These are phyloP conservation scores for Sigmodon hispidus DNA, from an alignment of 2,113 vertebrate genomes.

Conservation along the genomic window DNA sequence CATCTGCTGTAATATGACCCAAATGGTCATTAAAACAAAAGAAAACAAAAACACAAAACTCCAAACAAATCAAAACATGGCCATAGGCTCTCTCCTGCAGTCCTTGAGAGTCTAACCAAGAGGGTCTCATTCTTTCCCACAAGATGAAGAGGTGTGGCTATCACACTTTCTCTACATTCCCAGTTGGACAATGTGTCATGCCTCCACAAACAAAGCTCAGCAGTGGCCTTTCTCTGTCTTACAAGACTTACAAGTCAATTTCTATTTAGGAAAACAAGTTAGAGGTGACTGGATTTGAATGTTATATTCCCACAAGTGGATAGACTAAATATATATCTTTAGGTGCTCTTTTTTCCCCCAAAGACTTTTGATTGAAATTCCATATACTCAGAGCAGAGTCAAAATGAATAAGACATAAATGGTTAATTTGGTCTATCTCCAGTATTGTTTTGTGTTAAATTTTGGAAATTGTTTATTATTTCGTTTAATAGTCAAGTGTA, in stretches of 20 bases:
- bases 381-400: not conserved
- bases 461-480: slow-evolving; percentile 68
- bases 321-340: not conserved
- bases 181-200: not conserved
- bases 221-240: not conserved
- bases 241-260: not conserved
- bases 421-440: slow-evolving; percentile 24
- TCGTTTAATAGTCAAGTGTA: slow-evolving; percentile 60
- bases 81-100: not conserved
- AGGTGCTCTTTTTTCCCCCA: not conserved
- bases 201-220: not conserved
- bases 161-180: not conserved
- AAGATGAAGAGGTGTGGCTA: not conserved
- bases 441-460: slow-evolving; percentile 75
- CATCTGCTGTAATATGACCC: not conserved
- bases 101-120: not conserved
- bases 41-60: not conserved
- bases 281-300: slow-evolving; percentile 43
- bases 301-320: slow-evolving; percentile 25
- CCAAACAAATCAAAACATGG: not conserved
- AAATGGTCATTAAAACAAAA: not conserved
- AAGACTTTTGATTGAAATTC: not conserved
- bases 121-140: not conserved
- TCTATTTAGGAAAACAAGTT: slow-evolving; percentile 40
- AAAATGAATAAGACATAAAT: not conserved